Percentiles rank a stretch among this genome's conserved stretches.
Evolutionary conservation across 2,797 vertebrate species (phyloP).

Genomic region (Myripristis jacobus): DNA sequence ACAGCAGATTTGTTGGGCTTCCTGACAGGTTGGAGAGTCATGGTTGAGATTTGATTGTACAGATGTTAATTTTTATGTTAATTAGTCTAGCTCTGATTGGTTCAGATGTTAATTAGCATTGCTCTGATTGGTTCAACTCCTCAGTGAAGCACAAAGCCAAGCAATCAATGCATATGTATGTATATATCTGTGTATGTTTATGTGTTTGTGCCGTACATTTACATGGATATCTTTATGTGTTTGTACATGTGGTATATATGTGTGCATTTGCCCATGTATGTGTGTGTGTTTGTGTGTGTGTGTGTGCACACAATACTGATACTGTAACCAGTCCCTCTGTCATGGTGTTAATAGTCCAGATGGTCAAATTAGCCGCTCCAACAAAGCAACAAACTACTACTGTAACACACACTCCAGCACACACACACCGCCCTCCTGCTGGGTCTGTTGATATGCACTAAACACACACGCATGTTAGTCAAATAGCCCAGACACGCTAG

Average conservation of each 20-base stretch:
- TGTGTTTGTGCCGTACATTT: conserved; percentile 14
- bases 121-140: conserved; percentile 53
- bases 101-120: conserved; percentile 63
- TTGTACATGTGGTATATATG: conserved; percentile 13
- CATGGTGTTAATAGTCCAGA: conserved; percentile 80
- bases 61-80: conserved; percentile 64
- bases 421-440: conserved; percentile 69
- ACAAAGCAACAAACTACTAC: conserved; percentile 82
- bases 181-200: neutral
- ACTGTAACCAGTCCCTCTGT: conserved; percentile 78
- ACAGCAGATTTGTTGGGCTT: conserved; percentile 30
- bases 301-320: conserved; percentile 46
- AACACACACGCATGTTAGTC: conserved; percentile 67
- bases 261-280: conserved; percentile 20
- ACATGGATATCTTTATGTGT: conserved; percentile 12
- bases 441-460: conserved; percentile 67
- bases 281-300: conserved; percentile 8
- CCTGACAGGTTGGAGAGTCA: conserved; percentile 59
- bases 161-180: conserved; percentile 1
- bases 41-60: conserved; percentile 51
- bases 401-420: conserved; percentile 65
- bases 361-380: conserved; percentile 84
- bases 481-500: conserved; percentile 37
- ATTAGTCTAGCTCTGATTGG: conserved; percentile 60
- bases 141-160: conserved; percentile 45